These are phyloP conservation scores for Phylloscopus whistleri DNA, from an alignment of 2,113 vertebrate genomes.

Conservation along the genomic window DNA sequence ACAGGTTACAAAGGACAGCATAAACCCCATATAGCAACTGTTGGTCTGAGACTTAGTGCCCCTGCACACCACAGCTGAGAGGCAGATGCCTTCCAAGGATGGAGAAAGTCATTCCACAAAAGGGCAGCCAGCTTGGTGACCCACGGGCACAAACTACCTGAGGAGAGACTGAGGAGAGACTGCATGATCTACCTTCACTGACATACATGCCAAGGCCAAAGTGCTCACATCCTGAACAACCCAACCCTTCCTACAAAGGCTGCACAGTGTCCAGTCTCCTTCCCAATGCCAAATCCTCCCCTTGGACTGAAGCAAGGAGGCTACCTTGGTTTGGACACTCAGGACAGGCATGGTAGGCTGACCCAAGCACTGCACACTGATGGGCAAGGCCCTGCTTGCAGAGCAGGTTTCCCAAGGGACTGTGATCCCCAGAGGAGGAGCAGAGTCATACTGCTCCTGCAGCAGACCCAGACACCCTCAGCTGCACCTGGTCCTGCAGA, in stretches of 20 bases:
- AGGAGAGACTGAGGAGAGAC: neutral
- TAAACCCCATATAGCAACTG: neutral
- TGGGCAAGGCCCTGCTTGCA: fast-evolving
- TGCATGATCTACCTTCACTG: neutral
- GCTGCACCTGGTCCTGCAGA: neutral
- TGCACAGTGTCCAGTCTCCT: neutral
- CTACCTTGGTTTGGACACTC: neutral
- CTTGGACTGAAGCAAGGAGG: neutral
- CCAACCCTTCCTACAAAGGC: neutral
- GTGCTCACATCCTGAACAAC: fast-evolving
- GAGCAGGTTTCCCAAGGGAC: neutral
- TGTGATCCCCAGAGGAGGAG: neutral
- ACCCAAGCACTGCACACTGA: neutral
- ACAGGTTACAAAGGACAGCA: neutral
- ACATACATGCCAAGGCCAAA: neutral
- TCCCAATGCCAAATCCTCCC: neutral
- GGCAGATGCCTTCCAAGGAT: neutral
- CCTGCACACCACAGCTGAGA: neutral
- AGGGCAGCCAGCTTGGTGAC: neutral
- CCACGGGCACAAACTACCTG: neutral
- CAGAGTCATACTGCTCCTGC: neutral
- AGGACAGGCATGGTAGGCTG: neutral
- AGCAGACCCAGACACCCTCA: neutral
- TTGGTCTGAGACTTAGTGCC: neutral
- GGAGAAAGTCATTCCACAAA: neutral